Conservation (phyloP, 1,140 invertebrate species). For the Macrocentrus cingulum region DNA sequence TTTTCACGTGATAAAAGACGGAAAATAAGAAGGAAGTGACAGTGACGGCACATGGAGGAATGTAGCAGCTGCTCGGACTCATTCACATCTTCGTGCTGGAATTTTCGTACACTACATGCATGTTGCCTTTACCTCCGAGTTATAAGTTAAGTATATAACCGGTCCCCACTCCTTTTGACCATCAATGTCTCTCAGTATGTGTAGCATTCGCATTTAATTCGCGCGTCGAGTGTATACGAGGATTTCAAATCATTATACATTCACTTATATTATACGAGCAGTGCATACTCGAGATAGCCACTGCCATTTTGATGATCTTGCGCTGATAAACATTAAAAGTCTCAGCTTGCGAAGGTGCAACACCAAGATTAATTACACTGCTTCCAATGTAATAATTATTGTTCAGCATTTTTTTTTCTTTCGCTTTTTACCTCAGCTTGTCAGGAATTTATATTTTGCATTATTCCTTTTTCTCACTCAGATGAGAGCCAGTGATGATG, state of each 20-base stretch:
- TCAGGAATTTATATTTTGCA: not conserved
- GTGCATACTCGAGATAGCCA: not conserved
- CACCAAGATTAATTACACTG: slow-evolving; percentile 14
- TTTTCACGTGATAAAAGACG: slow-evolving; percentile 7
- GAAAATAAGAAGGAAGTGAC: slow-evolving; percentile 34
- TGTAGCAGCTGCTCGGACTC: slow-evolving; percentile 52
- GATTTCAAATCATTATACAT: not conserved
- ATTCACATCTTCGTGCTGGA: slow-evolving; percentile 53
- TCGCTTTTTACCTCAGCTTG: no score
- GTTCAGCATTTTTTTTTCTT: not conserved
- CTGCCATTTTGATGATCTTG: not conserved
- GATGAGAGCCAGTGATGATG: not conserved
- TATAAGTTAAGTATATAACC: not conserved
- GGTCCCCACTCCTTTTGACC: not conserved
- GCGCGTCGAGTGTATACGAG: not conserved
- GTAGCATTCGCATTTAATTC: slow-evolving; percentile 10
- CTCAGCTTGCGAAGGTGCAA: not conserved
- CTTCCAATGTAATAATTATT: slow-evolving; percentile 24
- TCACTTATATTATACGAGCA: not conserved
- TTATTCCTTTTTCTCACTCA: slow-evolving; percentile 5
- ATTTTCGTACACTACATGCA: slow-evolving; percentile 34
- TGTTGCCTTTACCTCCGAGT: not conserved
- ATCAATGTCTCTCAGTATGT: slow-evolving; percentile 1
- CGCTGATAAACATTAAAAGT: not conserved
- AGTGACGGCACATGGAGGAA: slow-evolving; percentile 44